Base-by-base conservation (phyloP, 64 coral and sea anemone genomes). In the Stichodactyla mertensii region DNA sequence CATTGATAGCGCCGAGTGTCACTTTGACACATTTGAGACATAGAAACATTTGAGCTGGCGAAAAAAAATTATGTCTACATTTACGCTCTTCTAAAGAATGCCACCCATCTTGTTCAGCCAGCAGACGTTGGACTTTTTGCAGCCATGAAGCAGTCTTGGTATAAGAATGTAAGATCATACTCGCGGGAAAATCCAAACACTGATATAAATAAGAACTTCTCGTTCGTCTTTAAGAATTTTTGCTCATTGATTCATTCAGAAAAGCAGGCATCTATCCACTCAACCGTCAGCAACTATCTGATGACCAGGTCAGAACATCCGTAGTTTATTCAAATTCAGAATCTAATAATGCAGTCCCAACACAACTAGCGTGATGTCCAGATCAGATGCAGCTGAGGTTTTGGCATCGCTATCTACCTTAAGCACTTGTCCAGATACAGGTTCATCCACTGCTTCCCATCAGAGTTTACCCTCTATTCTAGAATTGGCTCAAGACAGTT, bases 91-190 rank as follows among this genome's bases (percentile, higher is more conserved):
- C 71, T 91, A 1, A 78, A 91, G 54, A 91, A 91, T 66, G 71
- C 84, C 1, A 86, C 67, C 0, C 74, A 86, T 13, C 77, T 91
- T 14, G 71, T 85, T 12, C 88, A 90, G 64, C 88, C 83, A 6
- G 56, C 83, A 13, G 88, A 90, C 45, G 82, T 90, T 59, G 88
- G 83, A 45, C 16, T 90, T 8, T 90, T 90, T 80, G 89, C 83
- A 10, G 14, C 55, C 0, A 90, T 90, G 89, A 86, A 90, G 51
- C 71, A 86, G 59, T 61, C 54, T 14, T 90, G 89, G 83, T 90
- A 90, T 54, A 79, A 85, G 22, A 85, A 45, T 59, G 89, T 90
- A 1, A 79, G 83, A 85, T 7, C 18, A 18, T 90, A 53, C 83
- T 79, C 69, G 10, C 82, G 79, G 10, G 18, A 61, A 16, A 57